Evolutionary conservation across 2,113 vertebrate genomes (phyloP), one percentile per base, ranked within the genome.

Genomic region (Sinocyclocheilus anophthalmus): DNA sequence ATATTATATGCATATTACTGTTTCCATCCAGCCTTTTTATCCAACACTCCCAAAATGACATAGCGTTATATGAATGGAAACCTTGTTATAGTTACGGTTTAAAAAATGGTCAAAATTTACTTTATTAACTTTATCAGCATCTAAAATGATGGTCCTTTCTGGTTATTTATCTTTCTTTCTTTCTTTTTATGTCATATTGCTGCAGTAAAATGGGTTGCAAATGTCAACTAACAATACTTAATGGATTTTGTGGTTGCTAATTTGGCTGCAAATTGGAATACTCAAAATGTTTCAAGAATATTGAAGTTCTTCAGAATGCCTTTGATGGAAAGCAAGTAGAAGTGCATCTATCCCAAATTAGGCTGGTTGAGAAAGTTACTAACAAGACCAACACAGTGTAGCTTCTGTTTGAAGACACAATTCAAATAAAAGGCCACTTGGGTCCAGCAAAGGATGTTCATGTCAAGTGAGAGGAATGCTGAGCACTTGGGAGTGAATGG

Each of bases 381-480:
- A 80, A 72, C 86, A 79, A 83, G 75, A 72, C 73, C 53, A 81
- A 75, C 89, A 93, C 92, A 92, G 79, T 88, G 73, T 26, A 4
- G 88, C 89, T 87, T 87, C 89, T 93, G 89, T 90, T 90, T 80
- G 45, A 76, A 63, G 72, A 48, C 72, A 78, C 86, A 90, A 91
- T 89, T 82, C 77, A 84, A 88, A 90, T 85, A 87, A 89, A 87
- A 89, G 50, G 57, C 42, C 81, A 84, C 85, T 91, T 87, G 86
- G 85, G 89, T 87, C 59, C 89, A 89, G 82, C 73, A 89, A 86
- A 90, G 85, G 89, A 89, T 91, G 91, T 91, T 86, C 53, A 24
- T 75, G 88, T 88, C 92, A 88, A 86, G 84, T 88, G 88, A 53
- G 84, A 91, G 86, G 91, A 94, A 92, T 92, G 91, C 75, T 16